Conservation (phyloP, 2,888 invertebrate genomes). For the Agrochola litura region DNA sequence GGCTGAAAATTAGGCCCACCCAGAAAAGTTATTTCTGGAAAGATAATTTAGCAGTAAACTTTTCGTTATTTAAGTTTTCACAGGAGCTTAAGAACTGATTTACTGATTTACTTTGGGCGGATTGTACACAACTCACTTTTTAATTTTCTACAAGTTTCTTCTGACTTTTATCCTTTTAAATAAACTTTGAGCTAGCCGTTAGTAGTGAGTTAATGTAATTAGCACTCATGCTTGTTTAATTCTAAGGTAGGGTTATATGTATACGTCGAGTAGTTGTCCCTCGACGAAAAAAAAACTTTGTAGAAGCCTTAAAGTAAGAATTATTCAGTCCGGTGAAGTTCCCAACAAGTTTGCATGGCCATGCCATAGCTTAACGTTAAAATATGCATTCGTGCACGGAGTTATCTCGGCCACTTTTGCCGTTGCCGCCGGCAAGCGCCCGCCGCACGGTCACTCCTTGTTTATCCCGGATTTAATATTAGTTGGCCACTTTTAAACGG, state of each 20-base stretch:
- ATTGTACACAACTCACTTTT: conserved; percentile 10
- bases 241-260: conserved; percentile 30
- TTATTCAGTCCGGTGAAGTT: conserved; percentile 85
- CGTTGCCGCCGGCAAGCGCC: conserved; percentile 74
- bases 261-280: conserved; percentile 60
- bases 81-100: conserved; percentile 26
- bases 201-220: conserved; percentile 38
- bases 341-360: conserved; percentile 84
- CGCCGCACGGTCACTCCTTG: conserved; percentile 81
- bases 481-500: conserved; percentile 70
- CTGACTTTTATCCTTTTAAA: conserved; percentile 1
- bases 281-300: conserved; percentile 67
- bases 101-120: conserved; percentile 15
- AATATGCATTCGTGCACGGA: conserved; percentile 87
- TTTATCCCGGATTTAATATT: conserved; percentile 83
- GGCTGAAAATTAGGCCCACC: conserved; percentile 7
- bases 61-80: conserved; percentile 32
- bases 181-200: conserved; percentile 15
- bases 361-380: conserved; percentile 85
- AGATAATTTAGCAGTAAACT: conserved; percentile 26
- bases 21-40: conserved; percentile 18
- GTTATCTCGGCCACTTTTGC: conserved; percentile 86
- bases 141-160: neutral
- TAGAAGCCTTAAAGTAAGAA: conserved; percentile 81
- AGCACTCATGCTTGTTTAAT: conserved; percentile 32